A percentile compares a stretch with the other conserved stretches of the same genome.
Conservation (phyloP, 1,140 invertebrate genomes). For the Solenopsis fugax region DNA sequence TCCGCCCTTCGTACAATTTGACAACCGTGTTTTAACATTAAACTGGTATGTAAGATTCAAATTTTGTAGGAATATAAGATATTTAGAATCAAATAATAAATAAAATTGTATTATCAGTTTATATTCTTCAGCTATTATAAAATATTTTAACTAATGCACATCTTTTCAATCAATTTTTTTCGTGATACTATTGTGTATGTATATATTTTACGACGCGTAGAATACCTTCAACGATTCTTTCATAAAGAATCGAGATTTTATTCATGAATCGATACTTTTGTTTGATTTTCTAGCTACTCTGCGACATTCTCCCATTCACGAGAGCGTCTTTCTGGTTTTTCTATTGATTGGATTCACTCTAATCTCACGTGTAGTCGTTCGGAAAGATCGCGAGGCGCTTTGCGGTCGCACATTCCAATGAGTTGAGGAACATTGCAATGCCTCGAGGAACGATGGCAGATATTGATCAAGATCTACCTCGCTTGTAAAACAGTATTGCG, state of each 20-base stretch:
- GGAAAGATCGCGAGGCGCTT: constrained; percentile 3
- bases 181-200: neutral
- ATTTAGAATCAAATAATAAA: neutral
- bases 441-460: neutral
- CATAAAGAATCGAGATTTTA: constrained; percentile 14
- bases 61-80: neutral
- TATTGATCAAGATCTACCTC: constrained; percentile 14
- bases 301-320: neutral
- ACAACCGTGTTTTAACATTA: neutral
- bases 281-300: constrained; percentile 12
- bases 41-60: neutral
- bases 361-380: constrained; percentile 11
- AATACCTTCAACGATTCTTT: constrained; percentile 6
- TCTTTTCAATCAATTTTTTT: neutral
- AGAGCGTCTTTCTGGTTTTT: neutral
- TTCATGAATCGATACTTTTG: constrained; percentile 3
- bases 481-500: neutral
- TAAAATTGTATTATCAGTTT: neutral
- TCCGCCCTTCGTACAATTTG: neutral
- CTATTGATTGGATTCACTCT: constrained; percentile 26
- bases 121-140: too few relatives aligned
- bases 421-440: neutral
- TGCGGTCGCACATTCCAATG: neutral
- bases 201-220: neutral
- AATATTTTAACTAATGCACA: neutral